Evolutionary conservation across 1,140 invertebrate genomes (phyloP).

Genomic region (Diorhabda carinulata): DNA sequence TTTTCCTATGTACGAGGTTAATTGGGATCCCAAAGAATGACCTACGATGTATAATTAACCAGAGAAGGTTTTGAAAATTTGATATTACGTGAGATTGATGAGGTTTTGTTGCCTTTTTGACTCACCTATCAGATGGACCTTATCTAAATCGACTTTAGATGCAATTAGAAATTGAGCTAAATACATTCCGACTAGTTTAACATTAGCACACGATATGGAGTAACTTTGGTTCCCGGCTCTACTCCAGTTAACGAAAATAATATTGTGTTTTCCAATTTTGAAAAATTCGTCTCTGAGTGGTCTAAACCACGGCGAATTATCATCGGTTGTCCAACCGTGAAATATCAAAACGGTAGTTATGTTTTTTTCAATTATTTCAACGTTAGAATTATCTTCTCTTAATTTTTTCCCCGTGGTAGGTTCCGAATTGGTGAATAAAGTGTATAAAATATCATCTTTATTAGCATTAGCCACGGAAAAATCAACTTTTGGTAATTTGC

Average conservation of each 20-base stretch:
- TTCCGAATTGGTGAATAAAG: too few relatives aligned
- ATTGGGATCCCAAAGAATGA: constrained; percentile 72
- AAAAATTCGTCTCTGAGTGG: constrained; percentile 48
- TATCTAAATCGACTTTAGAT: constrained; percentile 19
- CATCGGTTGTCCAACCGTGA: constrained; percentile 31
- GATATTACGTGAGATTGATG: too few relatives aligned
- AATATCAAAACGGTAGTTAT: constrained; percentile 26
- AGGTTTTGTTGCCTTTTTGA: too few relatives aligned
- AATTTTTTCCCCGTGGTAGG: too few relatives aligned
- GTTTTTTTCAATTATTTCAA: constrained; percentile 9
- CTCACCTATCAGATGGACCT: constrained; percentile 33
- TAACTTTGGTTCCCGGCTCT: constrained; percentile 25
- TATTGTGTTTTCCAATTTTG: constrained; percentile 54
- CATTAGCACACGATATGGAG: constrained; percentile 25
- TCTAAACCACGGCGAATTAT: constrained; percentile 27
- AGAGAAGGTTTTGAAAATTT: too few relatives aligned
- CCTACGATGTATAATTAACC: constrained; percentile 57
- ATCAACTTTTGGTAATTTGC: too few relatives aligned
- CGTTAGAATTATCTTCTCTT: too few relatives aligned
- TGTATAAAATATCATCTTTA: too few relatives aligned
- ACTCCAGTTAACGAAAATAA: constrained; percentile 58
- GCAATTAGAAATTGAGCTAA: constrained; percentile 31
- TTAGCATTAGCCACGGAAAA: too few relatives aligned
- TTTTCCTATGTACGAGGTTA: constrained; percentile 67
- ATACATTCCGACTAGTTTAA: constrained; percentile 29